phyloP scores from a whole-genome alignment of 2,797 vertebrate species.

The Darevskia nairensis region DNA sequence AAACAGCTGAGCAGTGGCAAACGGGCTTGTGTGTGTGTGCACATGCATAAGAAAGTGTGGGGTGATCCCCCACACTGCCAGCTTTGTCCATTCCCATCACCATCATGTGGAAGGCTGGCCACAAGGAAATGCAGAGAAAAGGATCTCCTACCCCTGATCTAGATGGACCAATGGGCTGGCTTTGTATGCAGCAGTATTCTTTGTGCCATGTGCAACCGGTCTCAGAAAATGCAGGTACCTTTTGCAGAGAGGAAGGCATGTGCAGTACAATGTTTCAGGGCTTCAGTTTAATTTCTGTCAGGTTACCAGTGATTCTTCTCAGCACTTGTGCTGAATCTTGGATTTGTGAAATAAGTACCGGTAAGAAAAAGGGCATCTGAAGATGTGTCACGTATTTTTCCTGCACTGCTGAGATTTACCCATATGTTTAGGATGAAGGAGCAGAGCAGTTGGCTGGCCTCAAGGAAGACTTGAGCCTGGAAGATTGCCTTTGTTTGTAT shows the following conservation, averaged over 20 bases:
- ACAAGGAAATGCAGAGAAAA: no score
- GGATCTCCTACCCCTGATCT: background rate
- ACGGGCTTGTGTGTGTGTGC: background rate
- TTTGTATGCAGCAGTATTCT: background rate
- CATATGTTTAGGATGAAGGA: background rate
- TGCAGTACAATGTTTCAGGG: background rate
- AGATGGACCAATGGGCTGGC: background rate
- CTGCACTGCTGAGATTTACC: no score
- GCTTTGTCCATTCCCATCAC: no score
- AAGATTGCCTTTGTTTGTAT: background rate
- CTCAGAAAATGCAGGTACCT: background rate
- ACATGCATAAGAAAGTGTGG: no score
- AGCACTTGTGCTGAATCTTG: no score
- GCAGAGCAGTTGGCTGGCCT: background rate
- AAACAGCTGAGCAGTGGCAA: background rate
- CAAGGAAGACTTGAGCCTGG: background rate
- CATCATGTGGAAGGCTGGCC: no score
- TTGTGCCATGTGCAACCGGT: background rate
- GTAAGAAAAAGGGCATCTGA: background rate
- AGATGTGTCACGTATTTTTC: background rate
- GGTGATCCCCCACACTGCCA: no score
- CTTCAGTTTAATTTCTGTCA: background rate
- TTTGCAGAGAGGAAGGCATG: background rate
- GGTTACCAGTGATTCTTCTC: background rate
- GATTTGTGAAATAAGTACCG: background rate